Evolutionary conservation across 2,888 invertebrate species (phyloP).

Genomic region (Chloroclysta siterata): DNA sequence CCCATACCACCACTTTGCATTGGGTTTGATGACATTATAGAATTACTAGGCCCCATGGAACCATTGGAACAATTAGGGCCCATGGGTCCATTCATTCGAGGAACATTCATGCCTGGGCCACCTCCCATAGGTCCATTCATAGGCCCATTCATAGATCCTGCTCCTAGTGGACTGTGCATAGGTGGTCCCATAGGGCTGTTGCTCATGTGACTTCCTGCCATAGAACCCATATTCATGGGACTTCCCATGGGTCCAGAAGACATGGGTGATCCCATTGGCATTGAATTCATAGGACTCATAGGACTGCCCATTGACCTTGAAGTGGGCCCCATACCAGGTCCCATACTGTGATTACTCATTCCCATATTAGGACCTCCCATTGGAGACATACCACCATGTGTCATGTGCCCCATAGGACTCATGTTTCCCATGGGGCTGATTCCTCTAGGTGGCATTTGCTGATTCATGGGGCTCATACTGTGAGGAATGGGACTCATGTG

Average conservation of each 20-base stretch:
- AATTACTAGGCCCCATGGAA: constrained; percentile 82
- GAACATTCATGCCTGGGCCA: constrained; percentile 84
- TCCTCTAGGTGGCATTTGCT: constrained; percentile 86
- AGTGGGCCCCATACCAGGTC: constrained; percentile 84
- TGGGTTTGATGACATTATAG: constrained; percentile 84
- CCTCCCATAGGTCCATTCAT: constrained; percentile 86
- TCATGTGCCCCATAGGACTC: constrained; percentile 89
- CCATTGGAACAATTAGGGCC: constrained; percentile 84
- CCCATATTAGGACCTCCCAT: constrained; percentile 90
- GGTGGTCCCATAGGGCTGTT: constrained; percentile 91
- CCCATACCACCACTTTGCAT: constrained; percentile 82
- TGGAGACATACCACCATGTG: constrained; percentile 85
- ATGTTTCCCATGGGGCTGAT: constrained; percentile 89
- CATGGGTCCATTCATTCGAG: constrained; percentile 84
- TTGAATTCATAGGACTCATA: constrained; percentile 90
- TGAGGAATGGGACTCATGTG: constrained; percentile 87
- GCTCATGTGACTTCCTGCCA: constrained; percentile 87
- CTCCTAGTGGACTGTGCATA: constrained; percentile 89
- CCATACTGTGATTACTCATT: constrained; percentile 87
- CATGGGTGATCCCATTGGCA: constrained; percentile 90
- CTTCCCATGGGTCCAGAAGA: constrained; percentile 89
- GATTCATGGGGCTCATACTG: constrained; percentile 86
- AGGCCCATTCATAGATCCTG: constrained; percentile 83
- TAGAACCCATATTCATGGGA: constrained; percentile 88
- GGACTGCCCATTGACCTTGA: constrained; percentile 88